A percentile compares a stretch with the other conserved stretches of the same genome.
Evolutionary conservation across 2,888 invertebrate genomes (phyloP).

Genomic region (Noctua fimbriata): DNA sequence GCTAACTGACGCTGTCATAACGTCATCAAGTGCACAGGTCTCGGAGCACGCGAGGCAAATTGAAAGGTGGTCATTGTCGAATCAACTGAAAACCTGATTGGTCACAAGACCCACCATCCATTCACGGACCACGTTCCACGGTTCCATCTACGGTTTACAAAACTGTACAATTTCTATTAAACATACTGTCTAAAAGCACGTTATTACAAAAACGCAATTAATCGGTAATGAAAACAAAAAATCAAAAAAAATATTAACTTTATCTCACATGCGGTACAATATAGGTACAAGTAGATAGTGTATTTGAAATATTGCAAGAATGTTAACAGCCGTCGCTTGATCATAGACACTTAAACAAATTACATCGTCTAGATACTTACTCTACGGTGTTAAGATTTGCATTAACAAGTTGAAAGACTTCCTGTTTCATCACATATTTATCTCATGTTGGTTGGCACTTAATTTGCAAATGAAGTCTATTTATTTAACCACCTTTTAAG

Average conservation of each 20-base stretch:
- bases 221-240: conserved; percentile 5
- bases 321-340: conserved; percentile 30
- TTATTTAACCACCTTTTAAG: background rate
- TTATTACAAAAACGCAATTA: conserved; percentile 14
- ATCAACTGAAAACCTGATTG: background rate
- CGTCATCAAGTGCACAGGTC: background rate
- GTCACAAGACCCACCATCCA: too few relatives aligned
- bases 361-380: conserved; percentile 21
- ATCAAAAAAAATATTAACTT: background rate
- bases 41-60: background rate
- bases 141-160: background rate
- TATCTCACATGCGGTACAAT: background rate
- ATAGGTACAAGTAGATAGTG: background rate
- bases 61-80: background rate
- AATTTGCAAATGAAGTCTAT: background rate
- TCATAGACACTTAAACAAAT: conserved; percentile 43
- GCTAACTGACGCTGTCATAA: background rate
- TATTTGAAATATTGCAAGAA: conserved; percentile 40
- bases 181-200: background rate
- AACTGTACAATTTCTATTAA: background rate
- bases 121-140: background rate
- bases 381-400: conserved; percentile 33
- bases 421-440: conserved; percentile 50
- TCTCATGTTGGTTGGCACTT: background rate
- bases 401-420: conserved; percentile 41